Evolutionary conservation across 1,140 invertebrate species (phyloP).

Genomic region (Anoplophora glabripennis): DNA sequence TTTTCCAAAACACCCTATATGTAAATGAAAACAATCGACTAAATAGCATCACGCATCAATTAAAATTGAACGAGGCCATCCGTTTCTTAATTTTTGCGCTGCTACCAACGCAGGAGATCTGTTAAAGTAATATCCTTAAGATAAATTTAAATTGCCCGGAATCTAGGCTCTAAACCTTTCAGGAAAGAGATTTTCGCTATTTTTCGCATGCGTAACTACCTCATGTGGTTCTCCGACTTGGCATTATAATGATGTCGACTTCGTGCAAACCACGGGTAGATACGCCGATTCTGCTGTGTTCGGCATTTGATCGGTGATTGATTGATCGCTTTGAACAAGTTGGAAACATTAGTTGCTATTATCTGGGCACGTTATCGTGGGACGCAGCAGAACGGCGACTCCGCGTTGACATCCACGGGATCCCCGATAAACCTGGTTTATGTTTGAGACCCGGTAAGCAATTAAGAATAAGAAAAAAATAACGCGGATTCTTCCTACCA

Average conservation of each 20-base stretch:
- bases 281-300: slow-evolving; percentile 3
- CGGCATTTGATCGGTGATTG: slow-evolving; percentile 18
- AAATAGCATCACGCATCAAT: too few species aligned
- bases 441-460: neutral
- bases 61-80: too few species aligned
- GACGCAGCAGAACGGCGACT: slow-evolving; percentile 5
- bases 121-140: too few species aligned
- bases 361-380: slow-evolving; percentile 18
- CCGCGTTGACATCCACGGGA: slow-evolving; percentile 12
- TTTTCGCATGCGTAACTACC: too few species aligned
- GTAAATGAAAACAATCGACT: too few species aligned
- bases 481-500: slow-evolving; percentile 8
- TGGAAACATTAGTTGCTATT: slow-evolving; percentile 25
- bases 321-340: slow-evolving; percentile 23
- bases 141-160: too few species aligned
- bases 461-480: slow-evolving; percentile 20
- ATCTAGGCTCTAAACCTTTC: too few species aligned
- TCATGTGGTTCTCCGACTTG: neutral
- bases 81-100: too few species aligned
- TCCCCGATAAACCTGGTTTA: slow-evolving; percentile 1
- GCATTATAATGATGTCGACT: slow-evolving; percentile 5
- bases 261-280: neutral
- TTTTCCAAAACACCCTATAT: too few species aligned
- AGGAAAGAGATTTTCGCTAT: too few species aligned
- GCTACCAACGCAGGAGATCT: too few species aligned